Percentiles rank a stretch among this genome's conserved stretches.
phyloP scores from a whole-genome alignment of 2,888 invertebrate genomes.

The Agonopterix subpropinquella region DNA sequence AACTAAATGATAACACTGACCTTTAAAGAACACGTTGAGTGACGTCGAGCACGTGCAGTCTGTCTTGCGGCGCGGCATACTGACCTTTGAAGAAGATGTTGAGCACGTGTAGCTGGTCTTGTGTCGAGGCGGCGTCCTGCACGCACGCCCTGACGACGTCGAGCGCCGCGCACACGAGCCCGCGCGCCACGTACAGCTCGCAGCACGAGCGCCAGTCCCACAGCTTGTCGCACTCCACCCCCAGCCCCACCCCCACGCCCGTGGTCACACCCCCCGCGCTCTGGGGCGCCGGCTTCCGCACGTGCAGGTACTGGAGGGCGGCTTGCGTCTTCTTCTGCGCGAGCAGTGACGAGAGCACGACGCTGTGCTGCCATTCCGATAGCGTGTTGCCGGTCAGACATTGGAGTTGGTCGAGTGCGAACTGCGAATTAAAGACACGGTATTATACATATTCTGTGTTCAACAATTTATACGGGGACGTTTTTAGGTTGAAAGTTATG shows the following conservation, averaged over 20 bases:
- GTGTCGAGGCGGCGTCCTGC: slow-evolving; percentile 42
- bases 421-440: slow-evolving; percentile 42
- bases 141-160: slow-evolving; percentile 77
- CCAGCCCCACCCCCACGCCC: slow-evolving; percentile 4
- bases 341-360: slow-evolving; percentile 79
- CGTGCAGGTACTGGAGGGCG: slow-evolving; percentile 82
- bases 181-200: slow-evolving; percentile 78
- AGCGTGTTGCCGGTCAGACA: slow-evolving; percentile 77
- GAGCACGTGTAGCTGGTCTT: slow-evolving; percentile 64
- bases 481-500: too few relatives aligned
- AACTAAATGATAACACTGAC: too few relatives aligned
- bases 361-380: slow-evolving; percentile 83
- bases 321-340: slow-evolving; percentile 81
- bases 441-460: neutral
- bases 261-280: too few relatives aligned
- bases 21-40: slow-evolving; percentile 73
- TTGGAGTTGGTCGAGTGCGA: slow-evolving; percentile 79
- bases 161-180: slow-evolving; percentile 79
- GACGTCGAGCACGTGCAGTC: slow-evolving; percentile 71
- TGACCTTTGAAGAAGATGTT: slow-evolving; percentile 77
- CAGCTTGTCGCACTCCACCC: slow-evolving; percentile 46
- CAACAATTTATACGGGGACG: too few relatives aligned
- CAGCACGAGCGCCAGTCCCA: slow-evolving; percentile 74
- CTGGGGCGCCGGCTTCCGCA: slow-evolving; percentile 71
- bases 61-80: slow-evolving; percentile 33